Evolutionary conservation across 1,140 invertebrate species (phyloP).

Genomic region (Drosophila pallidifrons): DNA sequence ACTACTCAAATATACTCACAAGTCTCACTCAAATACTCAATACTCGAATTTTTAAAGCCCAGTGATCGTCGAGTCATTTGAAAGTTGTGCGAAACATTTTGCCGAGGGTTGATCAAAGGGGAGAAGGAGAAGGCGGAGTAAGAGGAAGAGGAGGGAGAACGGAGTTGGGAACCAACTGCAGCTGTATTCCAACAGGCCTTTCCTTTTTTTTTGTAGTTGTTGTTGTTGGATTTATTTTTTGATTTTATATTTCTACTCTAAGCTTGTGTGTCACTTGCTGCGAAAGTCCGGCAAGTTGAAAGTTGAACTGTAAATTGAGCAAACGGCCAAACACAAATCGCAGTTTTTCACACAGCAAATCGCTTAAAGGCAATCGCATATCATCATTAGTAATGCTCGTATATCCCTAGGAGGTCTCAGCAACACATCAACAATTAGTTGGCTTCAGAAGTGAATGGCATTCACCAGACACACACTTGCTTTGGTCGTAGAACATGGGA

Average conservation of each 20-base stretch:
- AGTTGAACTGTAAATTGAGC: conserved; percentile 65
- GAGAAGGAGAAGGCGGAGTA: neutral
- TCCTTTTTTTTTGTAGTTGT: conserved; percentile 50
- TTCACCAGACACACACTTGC: neutral
- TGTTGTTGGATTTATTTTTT: conserved; percentile 33
- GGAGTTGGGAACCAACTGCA: conserved; percentile 29
- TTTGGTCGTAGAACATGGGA: conserved; percentile 2
- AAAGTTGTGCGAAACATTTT: conserved; percentile 74
- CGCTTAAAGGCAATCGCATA: conserved; percentile 33
- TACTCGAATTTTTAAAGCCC: conserved; percentile 30
- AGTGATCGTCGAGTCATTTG: conserved; percentile 59
- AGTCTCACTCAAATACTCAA: conserved; percentile 40
- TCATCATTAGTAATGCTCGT: conserved; percentile 66
- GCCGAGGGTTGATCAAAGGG: conserved; percentile 34
- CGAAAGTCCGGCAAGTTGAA: conserved; percentile 80
- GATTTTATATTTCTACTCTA: conserved; percentile 26
- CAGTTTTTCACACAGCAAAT: conserved; percentile 58
- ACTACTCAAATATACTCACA: conserved; percentile 37
- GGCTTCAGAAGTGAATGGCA: conserved; percentile 43
- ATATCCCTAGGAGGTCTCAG: conserved; percentile 50
- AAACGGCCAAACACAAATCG: conserved; percentile 20
- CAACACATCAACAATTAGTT: conserved; percentile 34
- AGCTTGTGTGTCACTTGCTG: conserved; percentile 74
- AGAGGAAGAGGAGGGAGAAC: conserved; percentile 11
- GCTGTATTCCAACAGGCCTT: conserved; percentile 48